phyloP scores from a whole-genome alignment of 2,888 invertebrate genomes.

The Steromphala cineraria region DNA sequence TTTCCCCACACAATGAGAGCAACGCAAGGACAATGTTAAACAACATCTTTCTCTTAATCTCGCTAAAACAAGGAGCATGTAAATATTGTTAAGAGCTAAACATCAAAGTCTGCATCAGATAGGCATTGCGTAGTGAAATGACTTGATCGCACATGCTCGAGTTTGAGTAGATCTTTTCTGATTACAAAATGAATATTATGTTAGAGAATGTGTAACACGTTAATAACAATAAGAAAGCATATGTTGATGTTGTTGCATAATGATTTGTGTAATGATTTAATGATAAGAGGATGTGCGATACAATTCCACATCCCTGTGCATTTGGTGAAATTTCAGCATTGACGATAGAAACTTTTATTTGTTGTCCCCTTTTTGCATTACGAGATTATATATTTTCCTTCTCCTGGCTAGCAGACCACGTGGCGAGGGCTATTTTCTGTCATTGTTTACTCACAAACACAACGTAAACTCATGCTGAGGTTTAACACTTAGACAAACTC shows the following conservation, averaged over 20 bases:
- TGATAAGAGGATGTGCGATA: neutral
- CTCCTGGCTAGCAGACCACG: neutral
- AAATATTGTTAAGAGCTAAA: too few species aligned
- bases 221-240: too few species aligned
- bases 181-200: too few species aligned
- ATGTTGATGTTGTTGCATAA: neutral
- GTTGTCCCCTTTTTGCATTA: neutral
- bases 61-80: too few species aligned
- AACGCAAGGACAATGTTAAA: too few species aligned
- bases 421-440: neutral
- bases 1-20: too few species aligned
- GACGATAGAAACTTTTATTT: neutral
- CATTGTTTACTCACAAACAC: neutral
- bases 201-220: too few species aligned
- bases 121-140: too few species aligned
- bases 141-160: too few species aligned
- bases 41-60: too few species aligned
- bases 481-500: neutral
- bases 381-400: neutral
- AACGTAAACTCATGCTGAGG: neutral
- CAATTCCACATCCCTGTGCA: neutral
- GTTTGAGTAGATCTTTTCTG: too few species aligned
- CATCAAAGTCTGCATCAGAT: too few species aligned
- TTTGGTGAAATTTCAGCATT: neutral
- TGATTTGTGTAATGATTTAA: neutral